phyloP scores from a whole-genome alignment of 2,797 vertebrate species.

The Malacoraja senta region DNA sequence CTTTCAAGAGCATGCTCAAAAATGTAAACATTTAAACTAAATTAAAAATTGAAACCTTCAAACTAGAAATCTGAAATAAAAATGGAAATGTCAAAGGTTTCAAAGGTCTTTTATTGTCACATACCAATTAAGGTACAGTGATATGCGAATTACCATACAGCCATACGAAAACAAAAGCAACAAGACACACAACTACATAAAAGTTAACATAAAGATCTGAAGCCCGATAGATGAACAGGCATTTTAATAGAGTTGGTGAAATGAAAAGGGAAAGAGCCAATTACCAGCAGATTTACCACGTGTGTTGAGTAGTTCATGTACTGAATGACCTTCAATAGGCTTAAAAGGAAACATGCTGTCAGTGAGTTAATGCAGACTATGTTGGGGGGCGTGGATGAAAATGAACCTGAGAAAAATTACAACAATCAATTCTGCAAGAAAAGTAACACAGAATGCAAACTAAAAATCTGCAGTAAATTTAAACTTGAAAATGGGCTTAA shows the following conservation, averaged over 20 bases:
- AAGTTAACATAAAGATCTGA: neutral
- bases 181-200: no score
- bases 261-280: neutral
- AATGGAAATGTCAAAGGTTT: neutral
- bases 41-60: neutral
- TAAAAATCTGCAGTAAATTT: neutral
- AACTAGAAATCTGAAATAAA: neutral
- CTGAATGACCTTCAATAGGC: neutral
- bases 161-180: no score
- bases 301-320: neutral
- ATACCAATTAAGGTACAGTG: no score
- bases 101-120: no score
- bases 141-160: no score
- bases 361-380: neutral
- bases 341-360: neutral
- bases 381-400: neutral
- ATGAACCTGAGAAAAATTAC: neutral
- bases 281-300: neutral
- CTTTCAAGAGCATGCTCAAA: no score
- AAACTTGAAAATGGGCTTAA: neutral
- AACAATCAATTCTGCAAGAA: neutral
- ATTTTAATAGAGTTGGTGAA: neutral
- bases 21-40: neutral
- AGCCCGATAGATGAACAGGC: neutral
- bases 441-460: neutral